Base-by-base conservation (phyloP, 2,888 invertebrate species). In the Tipula unca region DNA sequence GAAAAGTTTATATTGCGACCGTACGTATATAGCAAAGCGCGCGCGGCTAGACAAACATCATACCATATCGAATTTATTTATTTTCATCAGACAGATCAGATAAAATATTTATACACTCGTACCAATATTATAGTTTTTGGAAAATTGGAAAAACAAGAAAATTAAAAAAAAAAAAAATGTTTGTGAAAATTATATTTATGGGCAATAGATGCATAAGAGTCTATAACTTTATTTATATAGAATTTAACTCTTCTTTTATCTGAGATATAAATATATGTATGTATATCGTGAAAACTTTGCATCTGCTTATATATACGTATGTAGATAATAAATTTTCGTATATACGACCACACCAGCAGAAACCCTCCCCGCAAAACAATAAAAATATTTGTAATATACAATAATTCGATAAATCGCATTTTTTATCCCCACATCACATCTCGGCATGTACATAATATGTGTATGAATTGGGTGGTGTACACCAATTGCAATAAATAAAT, bases 61-160 rank as follows among this genome's bases (percentile, higher is more conserved):
- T 25, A 25, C 20, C 10, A 69, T 69, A 69, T 69, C 69, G 69
- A 69, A 69, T 69, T 69, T 69, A 25, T 69, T 69, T 69, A 69
- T 69, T 69, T 69, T 69, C 69, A 69, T 69, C 69, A 25, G 69
- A 69, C 69, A 69, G 69, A 69, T 69, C 69, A 69, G 69, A 69
- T 69, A 69, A 69, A 25, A 69, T 25, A 25, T 69, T 69, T n/a
- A 17, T 48, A 17, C 17, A 25, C 25, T 25, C 5, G 25, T 69
- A 25, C 10, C 1, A 25, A 25, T 25, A 17, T 48, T 6, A 48
- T 48, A 17, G 48, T 69, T 69, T 69, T 69, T 8, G 69, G 69
- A 13, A 69, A 69, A 69, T 69, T 69, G 69, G 25, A 69, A 69
- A 69, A 69, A 25, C 25, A 69, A 20, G 69, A 69, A 69, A 69